Conservation (phyloP, 2,113 vertebrate genomes). For the Catharus fuscescens region DNA sequence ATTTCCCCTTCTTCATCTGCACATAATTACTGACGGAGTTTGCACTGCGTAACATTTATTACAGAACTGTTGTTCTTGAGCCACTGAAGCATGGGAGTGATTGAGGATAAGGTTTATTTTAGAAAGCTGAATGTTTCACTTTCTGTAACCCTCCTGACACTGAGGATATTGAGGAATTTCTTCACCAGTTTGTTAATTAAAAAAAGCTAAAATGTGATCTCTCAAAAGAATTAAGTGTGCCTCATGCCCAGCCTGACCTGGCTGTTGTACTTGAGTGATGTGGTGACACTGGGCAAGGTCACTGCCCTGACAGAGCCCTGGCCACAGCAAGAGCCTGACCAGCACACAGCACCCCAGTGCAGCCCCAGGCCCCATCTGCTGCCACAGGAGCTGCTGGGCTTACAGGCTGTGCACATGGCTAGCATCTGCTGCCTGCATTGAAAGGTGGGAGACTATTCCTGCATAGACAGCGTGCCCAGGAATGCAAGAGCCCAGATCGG, state of each 20-base stretch:
- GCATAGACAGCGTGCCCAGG: conserved; percentile 34
- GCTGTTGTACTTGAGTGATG: not conserved
- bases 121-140: not conserved
- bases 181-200: not conserved
- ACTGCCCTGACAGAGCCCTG: not conserved
- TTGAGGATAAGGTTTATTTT: not conserved
- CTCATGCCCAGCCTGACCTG: not conserved
- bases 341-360: fast-evolving
- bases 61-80: not conserved
- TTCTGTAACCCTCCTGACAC: not conserved
- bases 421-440: conserved; percentile 43
- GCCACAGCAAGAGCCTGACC: not conserved
- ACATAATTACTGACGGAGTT: not conserved
- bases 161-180: not conserved
- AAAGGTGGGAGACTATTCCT: conserved; percentile 49
- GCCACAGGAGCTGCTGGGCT: not conserved
- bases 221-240: not conserved
- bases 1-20: not conserved
- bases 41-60: not conserved
- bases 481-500: conserved; percentile 13
- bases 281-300: not conserved
- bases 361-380: not conserved
- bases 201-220: not conserved
- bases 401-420: not conserved
- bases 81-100: not conserved